Evolutionary conservation across 1,140 invertebrate species (phyloP).

Genomic region (Anoplolepis gracilipes): DNA sequence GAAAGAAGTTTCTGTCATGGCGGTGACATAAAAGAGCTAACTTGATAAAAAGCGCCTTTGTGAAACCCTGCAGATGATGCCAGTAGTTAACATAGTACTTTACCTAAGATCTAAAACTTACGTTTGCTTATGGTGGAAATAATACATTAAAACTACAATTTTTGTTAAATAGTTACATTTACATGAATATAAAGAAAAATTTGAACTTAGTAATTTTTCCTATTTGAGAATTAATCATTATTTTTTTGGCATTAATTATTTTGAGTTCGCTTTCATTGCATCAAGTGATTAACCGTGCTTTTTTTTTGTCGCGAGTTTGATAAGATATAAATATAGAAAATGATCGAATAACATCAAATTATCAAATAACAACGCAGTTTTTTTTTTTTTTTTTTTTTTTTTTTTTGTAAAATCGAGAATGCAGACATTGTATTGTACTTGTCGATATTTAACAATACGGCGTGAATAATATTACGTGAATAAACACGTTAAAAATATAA

Average conservation of each 20-base stretch:
- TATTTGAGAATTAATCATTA: not conserved
- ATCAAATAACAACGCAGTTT: slow-evolving; percentile 13
- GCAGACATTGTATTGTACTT: slow-evolving; percentile 32
- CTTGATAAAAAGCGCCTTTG: slow-evolving; percentile 46
- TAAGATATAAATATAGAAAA: slow-evolving; percentile 19
- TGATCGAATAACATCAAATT: slow-evolving; percentile 41
- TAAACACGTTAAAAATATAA: slow-evolving; percentile 22
- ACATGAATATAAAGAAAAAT: not conserved
- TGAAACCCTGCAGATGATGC: slow-evolving; percentile 30
- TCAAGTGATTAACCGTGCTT: not conserved
- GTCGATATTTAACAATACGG: slow-evolving; percentile 27
- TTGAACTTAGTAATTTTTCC: not conserved
- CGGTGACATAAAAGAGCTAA: slow-evolving; percentile 51
- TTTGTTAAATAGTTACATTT: not conserved
- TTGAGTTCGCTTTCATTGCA: not conserved
- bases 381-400: too few relatives aligned
- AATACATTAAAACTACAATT: not conserved
- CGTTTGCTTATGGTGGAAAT: not conserved
- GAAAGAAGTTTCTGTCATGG: slow-evolving; percentile 44
- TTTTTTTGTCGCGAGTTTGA: slow-evolving; percentile 1
- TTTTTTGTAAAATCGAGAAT: slow-evolving; percentile 13
- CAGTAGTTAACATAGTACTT: slow-evolving; percentile 21
- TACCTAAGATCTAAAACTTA: not conserved
- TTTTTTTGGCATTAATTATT: not conserved
- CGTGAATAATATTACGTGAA: not conserved